Evolutionary conservation across 2,797 vertebrate genomes (phyloP).

Genomic region (Clarias laeviceps): DNA sequence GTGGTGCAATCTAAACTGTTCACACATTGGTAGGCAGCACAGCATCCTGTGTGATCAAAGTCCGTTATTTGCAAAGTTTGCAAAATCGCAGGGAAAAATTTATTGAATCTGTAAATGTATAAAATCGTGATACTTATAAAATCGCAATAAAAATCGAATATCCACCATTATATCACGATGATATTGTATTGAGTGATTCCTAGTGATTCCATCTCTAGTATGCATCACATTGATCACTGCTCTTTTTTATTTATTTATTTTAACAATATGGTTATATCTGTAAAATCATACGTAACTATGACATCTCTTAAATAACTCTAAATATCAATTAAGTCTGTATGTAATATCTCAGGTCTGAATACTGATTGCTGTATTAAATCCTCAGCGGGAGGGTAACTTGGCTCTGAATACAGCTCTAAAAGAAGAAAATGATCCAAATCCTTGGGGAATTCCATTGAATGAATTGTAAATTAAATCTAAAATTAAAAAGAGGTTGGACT

Average conservation of each 20-base stretch:
- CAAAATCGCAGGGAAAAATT: no score
- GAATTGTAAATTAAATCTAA: conserved; percentile 17
- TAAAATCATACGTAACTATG: neutral
- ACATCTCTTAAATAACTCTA: neutral
- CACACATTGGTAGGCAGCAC: no score
- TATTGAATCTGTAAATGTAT: no score
- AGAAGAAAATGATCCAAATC: neutral
- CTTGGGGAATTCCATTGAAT: neutral
- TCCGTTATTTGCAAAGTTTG: no score
- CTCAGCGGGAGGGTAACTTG: neutral
- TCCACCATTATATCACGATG: no score
- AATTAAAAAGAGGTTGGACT: conserved; percentile 15
- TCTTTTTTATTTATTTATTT: neutral
- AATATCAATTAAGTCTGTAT: neutral
- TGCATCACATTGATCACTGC: neutral
- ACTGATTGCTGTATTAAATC: neutral
- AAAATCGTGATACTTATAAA: no score
- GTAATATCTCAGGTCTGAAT: neutral
- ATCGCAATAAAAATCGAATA: no score
- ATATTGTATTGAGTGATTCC: no score
- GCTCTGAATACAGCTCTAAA: neutral
- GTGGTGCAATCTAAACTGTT: no score
- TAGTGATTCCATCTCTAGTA: no score
- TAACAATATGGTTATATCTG: neutral
- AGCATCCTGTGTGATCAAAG: no score